Conservation (phyloP, 2,888 invertebrate species). For the Xylocampa areola region DNA sequence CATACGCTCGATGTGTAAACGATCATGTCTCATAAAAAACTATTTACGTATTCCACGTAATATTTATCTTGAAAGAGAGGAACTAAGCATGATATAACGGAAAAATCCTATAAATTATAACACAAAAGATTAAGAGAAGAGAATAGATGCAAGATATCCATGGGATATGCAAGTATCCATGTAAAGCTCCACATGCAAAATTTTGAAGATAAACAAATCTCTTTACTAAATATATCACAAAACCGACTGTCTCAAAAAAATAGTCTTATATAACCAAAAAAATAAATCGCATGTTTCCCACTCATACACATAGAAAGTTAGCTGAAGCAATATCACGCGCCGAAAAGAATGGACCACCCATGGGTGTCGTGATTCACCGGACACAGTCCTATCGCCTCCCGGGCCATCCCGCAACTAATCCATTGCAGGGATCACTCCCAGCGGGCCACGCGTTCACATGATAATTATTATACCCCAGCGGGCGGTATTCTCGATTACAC, state of each 20-base stretch:
- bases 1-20: too few species aligned
- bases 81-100: too few species aligned
- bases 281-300: constrained; percentile 41
- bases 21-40: too few species aligned
- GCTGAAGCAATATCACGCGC: constrained; percentile 52
- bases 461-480: constrained; percentile 69
- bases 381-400: constrained; percentile 59
- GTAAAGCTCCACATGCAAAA: constrained; percentile 10
- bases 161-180: too few species aligned
- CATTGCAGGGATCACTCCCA: constrained; percentile 61
- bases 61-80: too few species aligned
- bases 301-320: constrained; percentile 46
- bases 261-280: too few species aligned
- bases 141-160: too few species aligned
- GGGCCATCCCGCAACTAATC: constrained; percentile 69
- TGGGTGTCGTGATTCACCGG: constrained; percentile 61
- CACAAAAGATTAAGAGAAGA: too few species aligned
- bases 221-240: constrained; percentile 25
- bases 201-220: not conserved
- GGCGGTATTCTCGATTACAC: constrained; percentile 61
- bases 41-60: too few species aligned
- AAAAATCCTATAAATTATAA: too few species aligned
- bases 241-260: constrained; percentile 35
- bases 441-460: constrained; percentile 66
- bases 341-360: constrained; percentile 56